Evolutionary conservation across 2,113 vertebrate species (phyloP), one percentile per base, ranked within the genome.

Genomic region (Aspidoscelis tigris): DNA sequence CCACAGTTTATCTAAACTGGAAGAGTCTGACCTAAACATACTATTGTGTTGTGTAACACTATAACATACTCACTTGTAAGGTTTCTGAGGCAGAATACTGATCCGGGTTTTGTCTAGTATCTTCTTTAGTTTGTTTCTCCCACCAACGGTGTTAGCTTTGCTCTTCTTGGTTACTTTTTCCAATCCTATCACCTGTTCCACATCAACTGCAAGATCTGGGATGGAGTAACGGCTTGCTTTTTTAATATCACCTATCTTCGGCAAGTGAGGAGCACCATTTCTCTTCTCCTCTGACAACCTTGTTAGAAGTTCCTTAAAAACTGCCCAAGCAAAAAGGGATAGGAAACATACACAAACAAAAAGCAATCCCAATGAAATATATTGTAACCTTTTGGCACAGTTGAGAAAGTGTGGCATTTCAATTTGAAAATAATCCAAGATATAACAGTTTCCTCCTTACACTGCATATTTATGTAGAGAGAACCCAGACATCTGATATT

Each of bases 71-170:
- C 94, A 99, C 99, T 98, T 99, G 94, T 99, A 99, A 0, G 99
- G 98, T 96, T 99, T 99, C 68, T 99, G 98, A 81, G 99, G 99
- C 93, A 99, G 95, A 93, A 99, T 99, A 93, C 99, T 99, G 91
- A 99, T 99, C 88, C 99, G 97, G 2, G 98, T 99, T 96, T 99
- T 99, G 96, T 99, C 98, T 0, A 99, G 98, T 91, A 99, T 99
- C 96, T 99, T 99, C 95, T 99, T 99, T 55, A 99, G 95, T 89
- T 99, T 99, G 95, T 99, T 99, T 93, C 98, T 96, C 79, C 98
- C 98, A 22, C 98, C 98, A 87, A 99, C 98, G 1, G 98, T 97
- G 93, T 98, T 99, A 90, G 96, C 96, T 95, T 99, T 99, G 66
- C 96, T 97, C 82, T 99, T 99, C 94, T 99, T 99, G 94, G 97